Evolutionary conservation across 2,888 invertebrate genomes (phyloP), one percentile per base, ranked within the genome.

Genomic region (Ypsolopha sequella): DNA sequence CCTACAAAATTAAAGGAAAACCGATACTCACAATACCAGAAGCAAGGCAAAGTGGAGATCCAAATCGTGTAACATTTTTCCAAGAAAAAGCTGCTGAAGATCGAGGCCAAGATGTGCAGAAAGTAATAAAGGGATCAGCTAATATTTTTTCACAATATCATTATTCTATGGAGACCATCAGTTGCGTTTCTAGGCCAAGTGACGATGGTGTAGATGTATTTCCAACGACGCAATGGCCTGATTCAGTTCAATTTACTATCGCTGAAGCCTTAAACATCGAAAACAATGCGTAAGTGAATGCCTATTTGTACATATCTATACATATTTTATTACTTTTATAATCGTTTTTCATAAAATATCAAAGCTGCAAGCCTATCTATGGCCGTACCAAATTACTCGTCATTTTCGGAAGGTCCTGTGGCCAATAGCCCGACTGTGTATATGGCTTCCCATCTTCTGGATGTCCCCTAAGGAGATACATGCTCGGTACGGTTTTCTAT

Each of bases 191-290:
- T 9, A 70, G 88, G 38, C 93, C 93, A 0, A 79, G 77, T 35
- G 93, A 94, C 59, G 91, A 92, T 60, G 91, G 91, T 1, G 71
- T 92, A 53, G 89, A 92, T 50, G 87, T 93, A 1, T 87, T 77
- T 55, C 68, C 89, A 1, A 59, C 89, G 0, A 76, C 90, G 0
- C 92, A 93, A 59, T 89, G 81, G 73, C 76, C 89, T 46, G 89
- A 91, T 56, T 63, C 76, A 0, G 66, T 70, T 0, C 92, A 92
- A 59, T 58, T 75, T 6, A 78, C 78, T 0, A 72, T 91, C 14
- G 79, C 91, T 0, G 67, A 76, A 36, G 74, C 77, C 10, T 70
- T 92, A 1, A 85, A 80, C 6, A 70, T 92, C 35, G 84, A 88
- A 1, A 79, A 85, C 53, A 89, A 90, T 60, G 88, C 87, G 91